Evolutionary conservation across 2,888 invertebrate genomes (phyloP).

Genomic region (Mythimna vitellina): DNA sequence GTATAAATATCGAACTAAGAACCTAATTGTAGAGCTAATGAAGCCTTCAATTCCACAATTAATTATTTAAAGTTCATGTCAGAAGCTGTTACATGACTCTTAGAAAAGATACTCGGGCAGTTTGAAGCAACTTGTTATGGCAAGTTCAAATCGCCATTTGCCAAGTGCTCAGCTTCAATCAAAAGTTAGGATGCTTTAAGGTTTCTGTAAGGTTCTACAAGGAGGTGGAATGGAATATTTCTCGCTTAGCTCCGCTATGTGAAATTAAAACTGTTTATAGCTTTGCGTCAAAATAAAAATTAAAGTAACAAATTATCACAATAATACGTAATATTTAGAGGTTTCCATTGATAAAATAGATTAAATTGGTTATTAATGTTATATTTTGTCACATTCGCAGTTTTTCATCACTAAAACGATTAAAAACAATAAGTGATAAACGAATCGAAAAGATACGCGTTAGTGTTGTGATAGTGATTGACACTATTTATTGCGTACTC

Average conservation of each 20-base stretch:
- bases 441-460: no score
- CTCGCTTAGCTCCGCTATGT: not conserved
- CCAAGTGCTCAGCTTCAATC: slow-evolving; percentile 43
- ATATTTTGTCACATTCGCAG: no score
- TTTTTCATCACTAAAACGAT: no score
- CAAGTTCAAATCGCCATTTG: slow-evolving; percentile 45
- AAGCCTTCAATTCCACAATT: slow-evolving; percentile 20
- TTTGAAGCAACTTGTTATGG: slow-evolving; percentile 25
- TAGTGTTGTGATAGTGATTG: no score
- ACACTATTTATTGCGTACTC: no score
- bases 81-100: slow-evolving; percentile 22
- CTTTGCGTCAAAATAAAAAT: not conserved
- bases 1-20: not conserved
- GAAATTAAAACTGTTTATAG: not conserved
- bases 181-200: slow-evolving; percentile 29
- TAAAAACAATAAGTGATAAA: no score
- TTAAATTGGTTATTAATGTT: no score
- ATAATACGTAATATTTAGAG: no score
- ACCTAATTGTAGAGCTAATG: slow-evolving; percentile 3
- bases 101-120: slow-evolving; percentile 35
- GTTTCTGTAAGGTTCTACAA: slow-evolving; percentile 9
- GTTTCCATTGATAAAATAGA: no score
- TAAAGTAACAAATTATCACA: not conserved
- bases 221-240: not conserved
- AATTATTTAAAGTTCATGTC: slow-evolving; percentile 19